These are phyloP conservation scores for Peromyscus melanophrys DNA, from an alignment of 2,797 vertebrate species.

Conservation along the genomic window DNA sequence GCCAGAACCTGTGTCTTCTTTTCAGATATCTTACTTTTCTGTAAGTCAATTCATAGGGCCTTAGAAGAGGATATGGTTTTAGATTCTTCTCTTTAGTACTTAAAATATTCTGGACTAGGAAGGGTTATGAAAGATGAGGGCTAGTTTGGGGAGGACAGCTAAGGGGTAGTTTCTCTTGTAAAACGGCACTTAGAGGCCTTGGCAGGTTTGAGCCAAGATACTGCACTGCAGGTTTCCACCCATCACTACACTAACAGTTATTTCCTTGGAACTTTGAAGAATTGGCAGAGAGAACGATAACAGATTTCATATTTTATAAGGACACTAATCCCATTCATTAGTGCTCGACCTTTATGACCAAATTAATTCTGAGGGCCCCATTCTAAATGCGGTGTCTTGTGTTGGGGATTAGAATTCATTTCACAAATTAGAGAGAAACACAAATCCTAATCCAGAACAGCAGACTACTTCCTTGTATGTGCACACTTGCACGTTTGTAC, in stretches of 20 bases:
- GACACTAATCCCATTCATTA: not conserved
- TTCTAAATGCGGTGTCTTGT: not conserved
- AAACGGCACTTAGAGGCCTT: no score
- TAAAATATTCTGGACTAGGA: not conserved
- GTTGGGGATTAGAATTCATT: not conserved
- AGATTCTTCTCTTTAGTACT: not conserved
- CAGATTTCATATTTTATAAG: no score
- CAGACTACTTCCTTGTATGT: not conserved
- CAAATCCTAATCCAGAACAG: not conserved
- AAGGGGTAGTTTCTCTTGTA: not conserved
- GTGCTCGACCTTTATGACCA: not conserved
- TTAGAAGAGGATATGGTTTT: not conserved
- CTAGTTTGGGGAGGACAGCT: rapidly evolving
- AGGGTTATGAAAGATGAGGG: not conserved
- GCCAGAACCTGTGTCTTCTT: not conserved
- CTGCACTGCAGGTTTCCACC: not conserved
- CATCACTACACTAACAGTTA: not conserved
- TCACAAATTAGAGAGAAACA: not conserved
- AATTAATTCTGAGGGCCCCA: rapidly evolving
- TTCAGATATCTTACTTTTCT: not conserved
- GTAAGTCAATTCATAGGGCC: not conserved
- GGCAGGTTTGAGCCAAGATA: no score
- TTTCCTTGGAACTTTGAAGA: not conserved
- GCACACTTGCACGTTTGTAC: rapidly evolving
- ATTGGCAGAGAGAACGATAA: not conserved